These are phyloP conservation scores for Oryzias curvinotus DNA, from an alignment of 2,113 vertebrate species.

Conservation along the genomic window DNA sequence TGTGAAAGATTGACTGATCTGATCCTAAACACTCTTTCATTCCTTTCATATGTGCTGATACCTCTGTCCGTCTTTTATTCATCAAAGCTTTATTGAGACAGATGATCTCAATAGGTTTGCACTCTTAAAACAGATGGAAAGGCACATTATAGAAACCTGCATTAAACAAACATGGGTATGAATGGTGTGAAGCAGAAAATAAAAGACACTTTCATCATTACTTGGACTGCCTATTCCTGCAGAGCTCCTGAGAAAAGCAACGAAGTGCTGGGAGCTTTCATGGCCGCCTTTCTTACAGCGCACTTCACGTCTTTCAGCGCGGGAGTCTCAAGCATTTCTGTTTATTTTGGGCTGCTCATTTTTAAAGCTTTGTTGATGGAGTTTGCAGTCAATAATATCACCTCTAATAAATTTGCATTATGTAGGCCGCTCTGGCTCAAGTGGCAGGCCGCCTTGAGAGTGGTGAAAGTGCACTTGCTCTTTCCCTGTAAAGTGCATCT, in stretches of 20 bases:
- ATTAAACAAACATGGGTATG: slow-evolving; percentile 27
- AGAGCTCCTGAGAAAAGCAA: slow-evolving; percentile 13
- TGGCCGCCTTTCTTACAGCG: background rate
- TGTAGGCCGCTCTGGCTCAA: slow-evolving; percentile 44
- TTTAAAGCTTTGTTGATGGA: slow-evolving; percentile 28
- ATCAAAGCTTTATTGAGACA: slow-evolving; percentile 20
- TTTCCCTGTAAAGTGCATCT: background rate
- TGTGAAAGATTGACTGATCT: slow-evolving; percentile 16
- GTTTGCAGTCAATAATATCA: slow-evolving; percentile 41
- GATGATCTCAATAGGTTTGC: slow-evolving; percentile 28
- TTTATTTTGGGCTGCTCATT: slow-evolving; percentile 37
- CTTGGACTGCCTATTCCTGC: slow-evolving; percentile 19
- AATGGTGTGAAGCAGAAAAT: slow-evolving; percentile 7
- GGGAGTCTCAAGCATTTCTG: background rate
- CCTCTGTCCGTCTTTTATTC: slow-evolving; percentile 26
- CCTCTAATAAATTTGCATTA: slow-evolving; percentile 47
- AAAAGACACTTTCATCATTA: slow-evolving; percentile 33
- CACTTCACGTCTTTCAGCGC: slow-evolving; percentile 13
- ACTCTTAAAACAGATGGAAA: slow-evolving; percentile 10
- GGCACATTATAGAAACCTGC: slow-evolving; percentile 18
- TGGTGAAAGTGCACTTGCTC: slow-evolving; percentile 11
- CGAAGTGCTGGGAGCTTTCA: slow-evolving; percentile 7
- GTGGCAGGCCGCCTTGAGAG: slow-evolving; percentile 32
- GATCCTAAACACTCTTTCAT: slow-evolving; percentile 7
- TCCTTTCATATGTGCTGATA: slow-evolving; percentile 13